Evolutionary conservation across 2,888 invertebrate species (phyloP).

Genomic region (Habroteleia sp.): DNA sequence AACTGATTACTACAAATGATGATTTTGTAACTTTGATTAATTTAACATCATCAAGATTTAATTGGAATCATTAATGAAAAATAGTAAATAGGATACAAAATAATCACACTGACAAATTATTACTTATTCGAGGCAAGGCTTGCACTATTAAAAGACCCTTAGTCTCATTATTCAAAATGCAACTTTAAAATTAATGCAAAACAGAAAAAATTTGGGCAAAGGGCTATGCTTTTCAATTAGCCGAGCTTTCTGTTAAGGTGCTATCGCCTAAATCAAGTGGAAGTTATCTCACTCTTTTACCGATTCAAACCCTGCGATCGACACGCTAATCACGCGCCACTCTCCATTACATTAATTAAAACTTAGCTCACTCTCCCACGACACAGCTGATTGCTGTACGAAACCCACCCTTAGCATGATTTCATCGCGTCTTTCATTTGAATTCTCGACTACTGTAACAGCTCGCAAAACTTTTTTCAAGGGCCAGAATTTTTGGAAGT

Average conservation of each 20-base stretch:
- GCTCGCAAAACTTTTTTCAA: conserved; percentile 12
- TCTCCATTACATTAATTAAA: conserved; percentile 79
- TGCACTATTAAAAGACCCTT: no score
- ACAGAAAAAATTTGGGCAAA: conserved; percentile 23
- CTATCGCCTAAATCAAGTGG: conserved; percentile 60
- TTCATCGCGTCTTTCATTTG: conserved; percentile 43
- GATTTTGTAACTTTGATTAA: no score
- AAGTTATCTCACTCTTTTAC: conserved; percentile 62
- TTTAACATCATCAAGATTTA: no score
- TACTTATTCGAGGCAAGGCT: no score
- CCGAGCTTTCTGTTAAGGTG: conserved; percentile 32
- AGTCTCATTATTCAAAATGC: conserved; percentile 23
- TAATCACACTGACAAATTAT: no score
- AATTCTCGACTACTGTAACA: conserved; percentile 37
- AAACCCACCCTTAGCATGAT: conserved; percentile 55
- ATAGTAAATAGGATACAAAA: no score
- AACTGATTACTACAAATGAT: no score
- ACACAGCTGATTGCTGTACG: conserved; percentile 56
- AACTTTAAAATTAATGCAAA: conserved; percentile 31
- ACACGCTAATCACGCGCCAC: conserved; percentile 76
- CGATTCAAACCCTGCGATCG: conserved; percentile 68
- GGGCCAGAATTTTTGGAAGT: background rate
- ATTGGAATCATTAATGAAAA: no score
- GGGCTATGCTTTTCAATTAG: conserved; percentile 47
- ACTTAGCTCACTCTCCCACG: conserved; percentile 73